A percentile compares a stretch with the other conserved stretches of the same genome.
These are phyloP conservation scores for Bubalus kerabau DNA, from an alignment of 2,113 vertebrate species.

Conservation along the genomic window DNA sequence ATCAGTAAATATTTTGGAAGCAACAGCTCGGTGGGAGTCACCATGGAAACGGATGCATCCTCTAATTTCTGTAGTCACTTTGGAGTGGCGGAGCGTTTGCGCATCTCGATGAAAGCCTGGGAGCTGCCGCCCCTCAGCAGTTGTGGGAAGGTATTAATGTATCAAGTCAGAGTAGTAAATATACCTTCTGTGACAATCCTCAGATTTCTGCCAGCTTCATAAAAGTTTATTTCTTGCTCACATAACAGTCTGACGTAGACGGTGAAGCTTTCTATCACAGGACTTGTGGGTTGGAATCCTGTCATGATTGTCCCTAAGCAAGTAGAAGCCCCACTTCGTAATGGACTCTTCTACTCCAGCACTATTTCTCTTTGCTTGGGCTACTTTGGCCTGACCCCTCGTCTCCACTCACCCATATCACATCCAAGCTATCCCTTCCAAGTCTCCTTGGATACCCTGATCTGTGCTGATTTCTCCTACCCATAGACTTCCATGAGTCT, in stretches of 20 bases:
- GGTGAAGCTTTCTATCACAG: neutral
- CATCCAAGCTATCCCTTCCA: neutral
- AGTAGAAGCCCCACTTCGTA: neutral
- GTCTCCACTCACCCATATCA: neutral
- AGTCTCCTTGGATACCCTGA: neutral
- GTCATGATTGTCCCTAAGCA: neutral
- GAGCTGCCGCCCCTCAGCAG: neutral
- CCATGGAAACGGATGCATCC: neutral
- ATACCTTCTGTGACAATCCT: neutral
- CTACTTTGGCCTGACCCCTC: neutral
- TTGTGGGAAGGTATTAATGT: neutral
- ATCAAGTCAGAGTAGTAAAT: neutral
- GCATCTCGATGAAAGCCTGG: neutral
- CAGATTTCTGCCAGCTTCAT: neutral
- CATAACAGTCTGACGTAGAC: neutral
- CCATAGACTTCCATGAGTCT: neutral
- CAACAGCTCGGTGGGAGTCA: neutral
- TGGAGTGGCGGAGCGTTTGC: neutral
- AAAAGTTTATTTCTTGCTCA: neutral
- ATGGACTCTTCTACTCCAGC: neutral
- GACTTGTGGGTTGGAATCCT: neutral
- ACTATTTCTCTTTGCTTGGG: neutral
- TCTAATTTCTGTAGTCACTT: neutral
- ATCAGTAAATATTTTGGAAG: slow-evolving; percentile 41
- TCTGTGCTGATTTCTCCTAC: neutral